These are phyloP conservation scores for Merodon equestris DNA, from an alignment of 2,888 invertebrate genomes.

Conservation along the genomic window DNA sequence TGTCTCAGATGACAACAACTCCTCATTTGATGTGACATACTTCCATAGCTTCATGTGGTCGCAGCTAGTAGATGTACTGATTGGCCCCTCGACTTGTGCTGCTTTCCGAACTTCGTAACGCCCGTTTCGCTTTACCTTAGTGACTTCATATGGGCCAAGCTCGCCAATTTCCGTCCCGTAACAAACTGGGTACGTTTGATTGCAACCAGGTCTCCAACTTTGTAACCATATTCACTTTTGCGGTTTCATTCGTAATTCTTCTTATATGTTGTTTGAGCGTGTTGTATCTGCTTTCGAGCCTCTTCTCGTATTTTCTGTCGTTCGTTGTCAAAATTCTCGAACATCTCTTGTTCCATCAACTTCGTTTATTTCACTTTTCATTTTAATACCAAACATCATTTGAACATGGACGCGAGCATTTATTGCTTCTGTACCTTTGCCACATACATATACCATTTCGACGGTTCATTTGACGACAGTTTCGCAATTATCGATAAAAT, in stretches of 20 bases:
- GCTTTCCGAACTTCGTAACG: no score
- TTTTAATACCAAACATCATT: constrained; percentile 12
- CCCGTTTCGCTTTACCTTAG: no score
- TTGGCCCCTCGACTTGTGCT: constrained; percentile 24
- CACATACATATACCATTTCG: constrained; percentile 53
- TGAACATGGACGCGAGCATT: no score
- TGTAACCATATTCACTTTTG: no score
- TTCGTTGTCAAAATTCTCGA: constrained; percentile 33
- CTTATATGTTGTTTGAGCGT: no score
- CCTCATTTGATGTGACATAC: constrained; percentile 1
- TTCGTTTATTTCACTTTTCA: not conserved
- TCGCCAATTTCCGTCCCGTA: no score
- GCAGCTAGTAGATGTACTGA: constrained; percentile 6
- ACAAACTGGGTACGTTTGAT: no score
- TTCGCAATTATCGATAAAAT: constrained; percentile 45
- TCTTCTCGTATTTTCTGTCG: constrained; percentile 17
- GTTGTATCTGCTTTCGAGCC: no score
- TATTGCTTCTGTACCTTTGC: constrained; percentile 37
- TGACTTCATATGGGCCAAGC: no score
- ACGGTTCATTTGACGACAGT: constrained; percentile 38
- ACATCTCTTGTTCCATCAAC: constrained; percentile 25
- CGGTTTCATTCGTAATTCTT: no score
- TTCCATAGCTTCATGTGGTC: constrained; percentile 20
- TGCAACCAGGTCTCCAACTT: no score
- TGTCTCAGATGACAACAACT: no score